Base-by-base conservation (phyloP, 1,140 invertebrate species). In the Pogonomyrmex barbatus region DNA sequence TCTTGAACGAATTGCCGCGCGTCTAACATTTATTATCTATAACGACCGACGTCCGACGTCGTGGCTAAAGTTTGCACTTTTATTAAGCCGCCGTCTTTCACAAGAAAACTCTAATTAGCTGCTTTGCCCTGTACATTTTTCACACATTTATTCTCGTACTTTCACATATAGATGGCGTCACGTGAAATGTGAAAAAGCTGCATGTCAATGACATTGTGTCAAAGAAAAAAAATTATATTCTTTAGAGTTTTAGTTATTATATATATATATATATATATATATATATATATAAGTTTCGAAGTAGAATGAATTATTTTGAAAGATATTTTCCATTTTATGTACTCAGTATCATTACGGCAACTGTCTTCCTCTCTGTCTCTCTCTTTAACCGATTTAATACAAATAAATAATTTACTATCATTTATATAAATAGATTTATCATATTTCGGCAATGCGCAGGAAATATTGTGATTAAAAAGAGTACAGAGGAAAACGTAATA, bases 61-160 rank as follows among this genome's bases (percentile, higher is more conserved):
- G 70, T 83, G 79, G 73, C 68, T 75, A 83, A 83, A 83, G 79
- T 83, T 73, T 75, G 79, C 42, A 62, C 79, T 83, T 83, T 83
- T 83, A 83, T 83, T 60, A 83, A 83, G 30, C 79, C 42, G 54
- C 54, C n/a, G 79, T 83, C 68, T 75, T 83, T 83, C 54, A 73
- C 54, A 17, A 50, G 42, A 33, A 54, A 73, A 82, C 68, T 83
- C 79, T 75, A 83, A 83, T 83, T 83, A 83, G 79, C 68, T 73
- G 47, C 79, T 24, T 60, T 10, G 42, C 39, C 68, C 47, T 47
- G 45, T 33, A 12, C 42, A 75, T 75, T 60, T 75, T 33, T 83
- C 54, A 62, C 17, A 58, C 68, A 14, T 8, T 47, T 56, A 30
- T 33, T n/a, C 17, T 10, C 17, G 67, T 17, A 24, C 12, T n/a